A percentile compares a stretch with the other conserved stretches of the same genome.
Conservation (phyloP, 2,797 vertebrate genomes). For the Alosa sapidissima region DNA sequence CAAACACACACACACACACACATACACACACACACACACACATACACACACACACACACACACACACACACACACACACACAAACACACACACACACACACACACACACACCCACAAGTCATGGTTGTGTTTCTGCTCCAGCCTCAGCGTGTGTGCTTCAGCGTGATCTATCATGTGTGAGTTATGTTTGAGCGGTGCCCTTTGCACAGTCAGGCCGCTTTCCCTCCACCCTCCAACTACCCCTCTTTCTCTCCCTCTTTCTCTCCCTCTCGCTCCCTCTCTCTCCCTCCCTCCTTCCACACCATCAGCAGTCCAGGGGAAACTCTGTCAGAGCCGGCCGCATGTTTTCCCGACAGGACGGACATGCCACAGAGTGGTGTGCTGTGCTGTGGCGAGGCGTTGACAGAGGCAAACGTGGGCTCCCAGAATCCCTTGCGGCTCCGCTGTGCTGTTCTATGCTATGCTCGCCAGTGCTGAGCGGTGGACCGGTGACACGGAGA, state of each 20-base stretch:
- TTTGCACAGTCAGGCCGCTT: constrained; percentile 2
- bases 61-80: no score
- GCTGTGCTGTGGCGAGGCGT: not conserved
- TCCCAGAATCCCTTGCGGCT: not conserved
- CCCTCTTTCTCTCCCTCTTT: not conserved
- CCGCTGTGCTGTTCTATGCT: not conserved
- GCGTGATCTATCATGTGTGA: constrained; percentile 15
- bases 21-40: no score
- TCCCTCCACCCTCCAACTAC: not conserved
- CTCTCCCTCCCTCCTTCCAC: not conserved
- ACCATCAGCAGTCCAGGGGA: not conserved
- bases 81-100: no score
- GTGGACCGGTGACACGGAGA: not conserved
- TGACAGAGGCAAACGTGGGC: not conserved
- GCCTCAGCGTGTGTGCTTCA: not conserved
- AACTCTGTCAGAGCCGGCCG: not conserved
- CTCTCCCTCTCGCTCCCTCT: not conserved
- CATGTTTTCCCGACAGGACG: not conserved
- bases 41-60: no score
- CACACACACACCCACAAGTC: not conserved
- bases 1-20: not conserved
- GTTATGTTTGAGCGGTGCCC: not conserved
- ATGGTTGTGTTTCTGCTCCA: not conserved
- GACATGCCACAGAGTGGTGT: not conserved
- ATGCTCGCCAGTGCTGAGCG: not conserved